Evolutionary conservation across 2,888 invertebrate species (phyloP), one percentile per base, ranked within the genome.

Genomic region (Euproctis similis): DNA sequence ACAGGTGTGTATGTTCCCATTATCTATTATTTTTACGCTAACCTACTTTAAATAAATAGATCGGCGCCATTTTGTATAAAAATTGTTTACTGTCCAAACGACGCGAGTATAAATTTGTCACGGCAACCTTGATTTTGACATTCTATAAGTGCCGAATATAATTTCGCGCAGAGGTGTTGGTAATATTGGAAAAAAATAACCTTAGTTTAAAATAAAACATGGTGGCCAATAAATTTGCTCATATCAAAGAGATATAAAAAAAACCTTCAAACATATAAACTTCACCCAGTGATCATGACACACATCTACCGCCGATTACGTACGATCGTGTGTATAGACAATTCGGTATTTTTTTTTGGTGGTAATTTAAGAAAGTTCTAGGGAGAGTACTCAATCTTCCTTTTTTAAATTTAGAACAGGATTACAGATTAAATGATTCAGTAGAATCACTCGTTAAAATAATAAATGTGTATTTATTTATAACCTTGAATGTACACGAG

Each of bases 241-340:
- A 30, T 26, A 33, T 23, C 38, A 10, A 4, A 6, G 19, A 8
- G 24, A 27, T 14, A 28, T 34, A 37, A 38, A 47, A 48, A 48
- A 47, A 48, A 48, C 48, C 48, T 48, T 48, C 48, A 35, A 46
- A 45, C 48, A 70, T 77, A 80, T 81, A 81, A 85, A 85, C 82
- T 84, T 85, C 77, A 85, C 85, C 85, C 65, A 85, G 71, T 85
- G 82, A 80, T 82, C 84, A 81, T 85, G 85, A 82, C 85, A 81
- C 56, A 84, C 78, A 75, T 84, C 66, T 55, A 53, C 53, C n/a
- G n/a, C n/a, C 69, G 81, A 78, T 82, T 80, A 75, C 77, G 72
- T 59, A 47, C 30, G 62, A 28, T 43, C 57, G 64, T 66, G 66
- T 66, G 69, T 53, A 67, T 52, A 51, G 48, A 44, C 38, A 46